phyloP scores from a whole-genome alignment of 1,140 invertebrate species.

The Leptopilina boulardi region DNA sequence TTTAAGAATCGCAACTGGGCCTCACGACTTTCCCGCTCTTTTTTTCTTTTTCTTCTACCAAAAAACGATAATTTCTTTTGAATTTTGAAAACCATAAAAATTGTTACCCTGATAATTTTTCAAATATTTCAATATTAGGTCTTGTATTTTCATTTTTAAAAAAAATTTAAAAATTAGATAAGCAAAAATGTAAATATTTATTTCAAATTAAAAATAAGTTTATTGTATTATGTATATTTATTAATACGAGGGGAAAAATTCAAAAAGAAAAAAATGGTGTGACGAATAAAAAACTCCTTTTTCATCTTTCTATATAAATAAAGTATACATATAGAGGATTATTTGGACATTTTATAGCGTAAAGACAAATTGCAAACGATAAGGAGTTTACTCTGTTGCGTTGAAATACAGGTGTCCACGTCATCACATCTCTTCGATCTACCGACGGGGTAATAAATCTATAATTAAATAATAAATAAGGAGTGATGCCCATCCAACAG shows the following conservation, averaged over 20 bases:
- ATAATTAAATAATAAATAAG: slow-evolving; percentile 71
- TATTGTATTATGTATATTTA: too few relatives aligned
- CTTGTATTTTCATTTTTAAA: not conserved
- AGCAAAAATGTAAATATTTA: too few relatives aligned
- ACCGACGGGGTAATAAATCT: slow-evolving; percentile 62
- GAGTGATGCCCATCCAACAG: slow-evolving; percentile 48
- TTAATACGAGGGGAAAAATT: too few relatives aligned
- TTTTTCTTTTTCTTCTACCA: slow-evolving; percentile 17
- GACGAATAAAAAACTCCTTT: too few relatives aligned
- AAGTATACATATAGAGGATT: too few relatives aligned
- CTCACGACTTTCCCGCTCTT: slow-evolving; percentile 4
- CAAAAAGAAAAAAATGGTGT: too few relatives aligned
- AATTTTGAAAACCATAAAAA: not conserved
- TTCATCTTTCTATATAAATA: too few relatives aligned
- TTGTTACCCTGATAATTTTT: too few relatives aligned
- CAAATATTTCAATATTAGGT: not conserved
- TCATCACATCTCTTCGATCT: slow-evolving; percentile 45
- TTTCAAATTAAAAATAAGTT: too few relatives aligned
- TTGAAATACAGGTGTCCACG: slow-evolving; percentile 52
- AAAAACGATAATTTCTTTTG: not conserved
- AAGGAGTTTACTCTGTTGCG: slow-evolving; percentile 33
- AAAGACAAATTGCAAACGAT: slow-evolving; percentile 58
- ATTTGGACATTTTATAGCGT: slow-evolving; percentile 41
- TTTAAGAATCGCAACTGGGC: slow-evolving; percentile 27
- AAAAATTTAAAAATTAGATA: too few relatives aligned